Conservation (phyloP, 2,888 invertebrate species). For the Steinernema scapterisci region DNA sequence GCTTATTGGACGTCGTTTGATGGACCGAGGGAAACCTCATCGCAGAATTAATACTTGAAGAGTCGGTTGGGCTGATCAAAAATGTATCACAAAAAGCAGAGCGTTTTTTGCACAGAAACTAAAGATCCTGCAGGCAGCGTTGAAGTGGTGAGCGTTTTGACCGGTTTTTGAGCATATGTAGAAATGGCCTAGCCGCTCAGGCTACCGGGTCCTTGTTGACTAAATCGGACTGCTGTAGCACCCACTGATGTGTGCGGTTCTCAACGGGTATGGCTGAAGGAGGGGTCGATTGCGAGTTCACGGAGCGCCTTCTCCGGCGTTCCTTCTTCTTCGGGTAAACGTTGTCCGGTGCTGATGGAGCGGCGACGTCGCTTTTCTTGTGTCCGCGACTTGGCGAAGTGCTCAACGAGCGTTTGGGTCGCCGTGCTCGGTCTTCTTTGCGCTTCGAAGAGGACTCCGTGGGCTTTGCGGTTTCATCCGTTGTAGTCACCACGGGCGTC, state of each 20-base stretch:
- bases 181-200: conserved; percentile 5
- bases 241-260: conserved; percentile 56
- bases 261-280: neutral
- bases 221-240: conserved; percentile 60
- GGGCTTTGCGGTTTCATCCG: conserved; percentile 17
- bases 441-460: neutral
- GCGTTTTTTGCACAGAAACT: neutral
- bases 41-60: neutral
- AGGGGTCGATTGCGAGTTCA: conserved; percentile 4
- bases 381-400: neutral
- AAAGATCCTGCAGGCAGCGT: neutral
- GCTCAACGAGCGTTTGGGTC: conserved; percentile 6
- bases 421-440: conserved; percentile 1
- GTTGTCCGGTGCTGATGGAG: neutral
- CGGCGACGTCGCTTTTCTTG: neutral
- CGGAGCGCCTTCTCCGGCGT: conserved; percentile 18
- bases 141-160: neutral
- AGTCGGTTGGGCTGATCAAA: conserved; percentile 8
- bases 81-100: neutral
- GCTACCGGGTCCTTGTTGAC: conserved; percentile 39
- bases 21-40: neutral
- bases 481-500: neutral
- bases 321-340: neutral
- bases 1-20: neutral
- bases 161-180: conserved; percentile 13